These are phyloP conservation scores for Bubo blakistoni DNA, from an alignment of 2,113 vertebrate species.

Conservation along the genomic window DNA sequence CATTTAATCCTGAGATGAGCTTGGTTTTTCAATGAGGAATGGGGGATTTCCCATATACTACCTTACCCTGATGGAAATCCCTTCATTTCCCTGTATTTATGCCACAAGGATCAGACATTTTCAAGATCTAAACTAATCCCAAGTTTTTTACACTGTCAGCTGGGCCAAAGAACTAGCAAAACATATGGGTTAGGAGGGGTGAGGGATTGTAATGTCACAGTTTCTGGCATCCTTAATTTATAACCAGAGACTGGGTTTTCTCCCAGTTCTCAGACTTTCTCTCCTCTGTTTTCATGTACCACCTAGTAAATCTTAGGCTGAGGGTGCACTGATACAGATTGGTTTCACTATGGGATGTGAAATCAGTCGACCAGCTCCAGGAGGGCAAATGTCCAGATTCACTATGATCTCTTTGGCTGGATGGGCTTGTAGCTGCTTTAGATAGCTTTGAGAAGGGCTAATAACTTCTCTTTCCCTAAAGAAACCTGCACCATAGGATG, in stretches of 20 bases:
- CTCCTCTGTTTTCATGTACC: neutral
- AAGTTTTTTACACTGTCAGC: neutral
- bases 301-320: neutral
- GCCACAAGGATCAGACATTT: neutral
- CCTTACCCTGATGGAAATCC: neutral
- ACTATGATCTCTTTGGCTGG: neutral
- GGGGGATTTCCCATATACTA: neutral
- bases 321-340: neutral
- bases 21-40: neutral
- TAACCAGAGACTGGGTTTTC: neutral
- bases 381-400: neutral
- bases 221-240: neutral
- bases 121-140: neutral
- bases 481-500: neutral
- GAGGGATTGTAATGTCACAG: neutral
- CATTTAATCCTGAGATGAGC: neutral
- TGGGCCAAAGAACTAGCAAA: neutral
- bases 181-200: accelerated
- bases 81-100: neutral
- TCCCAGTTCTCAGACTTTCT: neutral
- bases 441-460: neutral
- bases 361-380: neutral
- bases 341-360: neutral
- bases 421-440: neutral
- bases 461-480: neutral